A percentile compares a stretch with the other conserved stretches of the same genome.
Evolutionary conservation across 2,888 invertebrate species (phyloP).

Genomic region (Eupithecia inturbata): DNA sequence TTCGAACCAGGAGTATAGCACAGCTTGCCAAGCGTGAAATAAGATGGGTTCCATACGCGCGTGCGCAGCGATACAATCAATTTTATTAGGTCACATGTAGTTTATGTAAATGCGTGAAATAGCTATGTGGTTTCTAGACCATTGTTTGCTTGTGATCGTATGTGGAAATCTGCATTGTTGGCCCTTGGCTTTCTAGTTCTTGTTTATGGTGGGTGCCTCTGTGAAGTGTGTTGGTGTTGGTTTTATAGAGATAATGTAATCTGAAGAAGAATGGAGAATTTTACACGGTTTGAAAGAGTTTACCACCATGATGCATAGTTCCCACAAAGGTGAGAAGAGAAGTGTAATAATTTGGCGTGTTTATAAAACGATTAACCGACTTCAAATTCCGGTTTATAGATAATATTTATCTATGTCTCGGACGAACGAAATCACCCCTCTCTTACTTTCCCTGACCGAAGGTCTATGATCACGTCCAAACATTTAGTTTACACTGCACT

Average conservation of each 20-base stretch:
- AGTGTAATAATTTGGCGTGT: too few relatives aligned
- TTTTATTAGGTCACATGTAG: conserved; percentile 57
- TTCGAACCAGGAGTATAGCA: conserved; percentile 18
- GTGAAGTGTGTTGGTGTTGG: not conserved
- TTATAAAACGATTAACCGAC: too few relatives aligned
- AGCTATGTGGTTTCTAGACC: conserved; percentile 45
- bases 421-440: too few relatives aligned
- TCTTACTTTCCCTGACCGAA: too few relatives aligned
- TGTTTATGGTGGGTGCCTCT: not conserved
- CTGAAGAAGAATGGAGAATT: not conserved
- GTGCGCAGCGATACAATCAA: conserved; percentile 54
- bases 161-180: conserved; percentile 38
- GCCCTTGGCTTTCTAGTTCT: conserved; percentile 30
- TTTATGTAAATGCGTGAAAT: conserved; percentile 66
- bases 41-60: conserved; percentile 59
- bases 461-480: too few relatives aligned
- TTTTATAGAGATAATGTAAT: not conserved
- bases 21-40: conserved; percentile 61
- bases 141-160: conserved; percentile 36
- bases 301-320: not conserved
- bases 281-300: not conserved
- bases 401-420: too few relatives aligned
- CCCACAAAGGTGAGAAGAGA: too few relatives aligned
- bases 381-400: too few relatives aligned
- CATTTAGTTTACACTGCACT: too few relatives aligned